These are phyloP conservation scores for Ochotona curzoniae DNA, from an alignment of 2,113 vertebrate genomes.

Conservation along the genomic window DNA sequence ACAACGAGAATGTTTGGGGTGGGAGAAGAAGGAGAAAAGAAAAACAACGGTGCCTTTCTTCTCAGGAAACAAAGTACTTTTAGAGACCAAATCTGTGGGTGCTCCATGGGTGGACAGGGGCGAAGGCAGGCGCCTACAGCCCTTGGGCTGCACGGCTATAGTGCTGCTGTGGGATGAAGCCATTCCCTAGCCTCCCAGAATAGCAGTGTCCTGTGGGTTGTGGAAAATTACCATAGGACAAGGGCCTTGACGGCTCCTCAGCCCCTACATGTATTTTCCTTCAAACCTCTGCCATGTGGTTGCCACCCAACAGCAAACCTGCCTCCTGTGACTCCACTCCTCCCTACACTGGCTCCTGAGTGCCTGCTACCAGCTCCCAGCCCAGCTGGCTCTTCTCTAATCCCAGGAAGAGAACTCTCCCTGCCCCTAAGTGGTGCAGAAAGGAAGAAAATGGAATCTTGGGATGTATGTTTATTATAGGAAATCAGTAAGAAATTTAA, in stretches of 20 bases:
- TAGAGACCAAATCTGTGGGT: constrained; percentile 7
- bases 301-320: too few relatives aligned
- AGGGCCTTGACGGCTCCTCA: neutral
- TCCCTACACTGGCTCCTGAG: neutral
- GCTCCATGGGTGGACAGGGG: neutral
- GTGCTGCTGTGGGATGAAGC: neutral
- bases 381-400: neutral
- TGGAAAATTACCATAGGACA: constrained; percentile 3
- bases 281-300: neutral
- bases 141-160: neutral
- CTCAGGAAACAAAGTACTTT: constrained; percentile 73
- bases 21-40: constrained; percentile 27
- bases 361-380: neutral
- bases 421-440: neutral
- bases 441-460: neutral
- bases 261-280: neutral
- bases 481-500: constrained; percentile 21
- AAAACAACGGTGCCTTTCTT: constrained; percentile 75
- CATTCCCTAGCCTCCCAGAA: neutral
- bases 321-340: neutral
- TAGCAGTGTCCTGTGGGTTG: neutral
- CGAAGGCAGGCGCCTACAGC: neutral
- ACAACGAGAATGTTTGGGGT: constrained; percentile 27
- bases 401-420: neutral
- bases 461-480: neutral